Evolutionary conservation across 2,113 vertebrate species (phyloP).

Genomic region (Panthera tigris): DNA sequence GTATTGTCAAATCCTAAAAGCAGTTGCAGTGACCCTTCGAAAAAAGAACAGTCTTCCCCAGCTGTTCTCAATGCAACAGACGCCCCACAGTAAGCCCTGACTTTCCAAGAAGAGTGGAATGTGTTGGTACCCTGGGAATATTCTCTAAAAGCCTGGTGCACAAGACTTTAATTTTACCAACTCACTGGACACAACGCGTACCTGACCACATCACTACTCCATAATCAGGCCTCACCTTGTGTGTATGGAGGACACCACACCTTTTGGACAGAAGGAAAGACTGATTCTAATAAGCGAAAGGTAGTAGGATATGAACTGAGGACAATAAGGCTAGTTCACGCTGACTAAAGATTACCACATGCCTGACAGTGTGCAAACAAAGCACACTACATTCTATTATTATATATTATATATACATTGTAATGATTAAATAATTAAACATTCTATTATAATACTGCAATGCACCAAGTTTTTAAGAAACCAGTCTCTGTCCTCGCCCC

Average conservation of each 20-base stretch:
- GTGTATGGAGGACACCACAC: not conserved
- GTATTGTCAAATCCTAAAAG: constrained; percentile 86
- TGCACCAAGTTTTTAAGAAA: not conserved
- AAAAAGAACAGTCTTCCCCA: constrained; percentile 88
- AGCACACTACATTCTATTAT: not conserved
- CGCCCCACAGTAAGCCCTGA: constrained; percentile 83
- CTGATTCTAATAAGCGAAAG: not conserved
- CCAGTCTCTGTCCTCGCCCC: not conserved
- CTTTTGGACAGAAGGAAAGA: not conserved
- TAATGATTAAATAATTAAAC: not conserved
- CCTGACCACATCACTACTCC: constrained; percentile 90
- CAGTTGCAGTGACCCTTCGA: constrained; percentile 83
- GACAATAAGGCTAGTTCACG: not conserved
- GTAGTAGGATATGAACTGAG: not conserved
- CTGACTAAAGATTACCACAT: not conserved
- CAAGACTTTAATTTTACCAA: constrained; percentile 89
- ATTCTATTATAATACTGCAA: not conserved
- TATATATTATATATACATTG: not conserved
- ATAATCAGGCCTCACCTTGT: constrained; percentile 87
- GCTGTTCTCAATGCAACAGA: constrained; percentile 88
- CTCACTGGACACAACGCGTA: constrained; percentile 86
- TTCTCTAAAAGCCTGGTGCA: constrained; percentile 86
- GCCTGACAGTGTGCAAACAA: not conserved
- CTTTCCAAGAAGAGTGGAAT: constrained; percentile 83
- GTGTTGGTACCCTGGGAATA: constrained; percentile 87